Base-by-base conservation (phyloP, 2,113 vertebrate species). In the Festucalex cinctus region DNA sequence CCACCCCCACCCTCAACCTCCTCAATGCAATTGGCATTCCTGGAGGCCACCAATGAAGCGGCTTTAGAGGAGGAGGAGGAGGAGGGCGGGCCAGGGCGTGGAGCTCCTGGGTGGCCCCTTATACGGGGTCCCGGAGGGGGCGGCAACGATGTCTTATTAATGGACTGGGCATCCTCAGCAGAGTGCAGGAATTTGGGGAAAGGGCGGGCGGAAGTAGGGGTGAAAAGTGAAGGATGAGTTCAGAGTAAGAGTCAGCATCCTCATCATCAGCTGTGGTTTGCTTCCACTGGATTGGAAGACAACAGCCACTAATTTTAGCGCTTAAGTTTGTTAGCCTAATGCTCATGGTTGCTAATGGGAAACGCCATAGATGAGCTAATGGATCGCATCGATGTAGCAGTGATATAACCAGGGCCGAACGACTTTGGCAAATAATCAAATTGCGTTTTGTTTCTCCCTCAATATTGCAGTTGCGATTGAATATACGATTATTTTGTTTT, bases 131-230 rank as follows among this genome's bases (percentile, higher is more conserved):
- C 85, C 83, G 26, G 12, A 17, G 81, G 83, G 90, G 92, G 92
- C 87, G 91, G 92, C 88, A 88, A 91, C 90, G 85, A 93, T 93
- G 91, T 91, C 91, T 93, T 92, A 90, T 92, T 93, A 93, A 93
- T 93, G 92, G 90, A 93, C 91, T 93, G 90, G 89, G 90, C 87
- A 86, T 91, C 85, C 85, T 85, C 82, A 87, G 84, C 82, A 68
- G 80, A 90, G 88, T 88, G 84, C 75, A 89, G 89, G 90, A 92
- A 92, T 92, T 89, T 83, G 77, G 70, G 20, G 2, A 66, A 68
- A 77, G 61, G 80, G 80, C 59, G 65, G 17, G n/a, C n/a, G n/a
- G n/a, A n/a, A 0, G 22, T 9, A 14, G 72, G 69, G 63, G 35
- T 0, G 24, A 58, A 74, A 61, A 59, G 67, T 69, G 49, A 69